Evolutionary conservation across 2,888 invertebrate genomes (phyloP).

Genomic region (Dasysyrphus albostriatus): DNA sequence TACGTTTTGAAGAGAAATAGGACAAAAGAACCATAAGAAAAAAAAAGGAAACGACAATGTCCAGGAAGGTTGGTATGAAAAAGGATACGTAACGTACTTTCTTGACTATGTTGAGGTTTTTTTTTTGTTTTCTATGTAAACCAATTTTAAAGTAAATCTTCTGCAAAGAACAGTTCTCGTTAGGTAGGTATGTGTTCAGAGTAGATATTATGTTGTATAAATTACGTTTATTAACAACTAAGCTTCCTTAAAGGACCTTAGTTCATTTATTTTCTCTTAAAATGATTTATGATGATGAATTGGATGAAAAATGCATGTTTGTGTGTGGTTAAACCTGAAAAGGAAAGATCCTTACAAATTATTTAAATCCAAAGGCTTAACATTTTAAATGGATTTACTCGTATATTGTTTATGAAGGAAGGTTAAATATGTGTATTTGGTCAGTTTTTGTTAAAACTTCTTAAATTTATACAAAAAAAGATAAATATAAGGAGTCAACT

Average conservation of each 20-base stretch:
- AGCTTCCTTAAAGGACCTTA: constrained; percentile 10
- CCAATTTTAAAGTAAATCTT: constrained; percentile 6
- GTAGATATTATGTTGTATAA: not conserved
- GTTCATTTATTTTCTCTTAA: not conserved
- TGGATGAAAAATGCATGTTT: constrained; percentile 7
- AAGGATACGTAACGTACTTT: not conserved
- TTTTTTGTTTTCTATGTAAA: not conserved
- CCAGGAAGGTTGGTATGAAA: not conserved
- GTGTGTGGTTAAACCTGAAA: not conserved
- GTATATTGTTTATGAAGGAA: not conserved
- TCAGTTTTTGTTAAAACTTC: not conserved
- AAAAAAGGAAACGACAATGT: constrained; percentile 46
- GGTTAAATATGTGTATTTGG: not conserved
- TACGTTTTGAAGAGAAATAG: not conserved
- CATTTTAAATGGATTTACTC: not conserved
- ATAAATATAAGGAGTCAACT: not conserved
- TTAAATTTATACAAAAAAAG: not conserved
- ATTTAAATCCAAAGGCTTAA: not conserved
- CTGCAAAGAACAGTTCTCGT: constrained; percentile 1
- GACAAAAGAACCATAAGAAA: constrained; percentile 15
- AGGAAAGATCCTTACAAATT: not conserved
- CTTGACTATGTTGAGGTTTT: not conserved
- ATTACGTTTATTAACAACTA: not conserved
- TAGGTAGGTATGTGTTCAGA: not conserved
- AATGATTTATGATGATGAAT: constrained; percentile 32